A percentile compares a stretch with the other conserved stretches of the same genome.
Evolutionary conservation across 2,797 vertebrate species (phyloP).

Genomic region (Hylomyscus alleni): DNA sequence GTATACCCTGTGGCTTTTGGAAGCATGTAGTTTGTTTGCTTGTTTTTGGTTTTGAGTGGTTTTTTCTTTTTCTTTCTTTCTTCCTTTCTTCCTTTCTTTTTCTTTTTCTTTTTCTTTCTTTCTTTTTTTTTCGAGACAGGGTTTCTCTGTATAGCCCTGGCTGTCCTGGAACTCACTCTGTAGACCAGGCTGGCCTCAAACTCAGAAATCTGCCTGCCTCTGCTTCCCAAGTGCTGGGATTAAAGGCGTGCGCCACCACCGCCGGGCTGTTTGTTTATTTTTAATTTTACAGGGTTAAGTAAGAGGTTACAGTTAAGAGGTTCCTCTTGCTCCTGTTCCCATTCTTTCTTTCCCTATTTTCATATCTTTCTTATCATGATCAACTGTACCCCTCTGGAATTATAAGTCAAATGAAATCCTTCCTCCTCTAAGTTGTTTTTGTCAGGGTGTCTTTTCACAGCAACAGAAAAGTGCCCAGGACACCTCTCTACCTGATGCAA

Average conservation of each 20-base stretch:
- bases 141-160: no score
- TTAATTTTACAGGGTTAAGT: background rate
- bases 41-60: no score
- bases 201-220: no score
- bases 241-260: no score
- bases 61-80: no score
- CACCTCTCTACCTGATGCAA: background rate
- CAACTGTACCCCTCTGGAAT: background rate
- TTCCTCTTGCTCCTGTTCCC: background rate
- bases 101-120: no score
- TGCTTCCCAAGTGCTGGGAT: no score
- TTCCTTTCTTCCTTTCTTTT: no score
- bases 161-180: no score
- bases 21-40: background rate
- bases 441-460: background rate
- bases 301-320: background rate
- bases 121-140: no score
- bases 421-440: background rate
- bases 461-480: background rate
- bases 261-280: background rate
- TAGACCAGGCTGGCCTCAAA: no score
- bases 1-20: background rate
- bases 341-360: background rate
- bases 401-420: background rate
- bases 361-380: background rate